Evolutionary conservation across 2,888 invertebrate species (phyloP).

Genomic region (Synanthedon formicaeformis): DNA sequence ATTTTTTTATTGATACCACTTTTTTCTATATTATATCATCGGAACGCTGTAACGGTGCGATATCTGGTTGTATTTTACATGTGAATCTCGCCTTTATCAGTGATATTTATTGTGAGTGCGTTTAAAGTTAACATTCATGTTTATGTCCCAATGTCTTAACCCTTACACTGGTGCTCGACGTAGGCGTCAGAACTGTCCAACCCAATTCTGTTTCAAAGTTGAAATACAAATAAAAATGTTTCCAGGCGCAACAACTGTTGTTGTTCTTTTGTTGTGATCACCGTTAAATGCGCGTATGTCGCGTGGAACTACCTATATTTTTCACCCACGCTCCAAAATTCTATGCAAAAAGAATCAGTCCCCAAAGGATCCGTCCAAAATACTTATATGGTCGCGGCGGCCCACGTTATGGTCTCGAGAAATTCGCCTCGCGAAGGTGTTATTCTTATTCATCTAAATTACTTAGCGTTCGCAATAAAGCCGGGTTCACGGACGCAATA

Average conservation of each 20-base stretch:
- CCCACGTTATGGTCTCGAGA: constrained; percentile 45
- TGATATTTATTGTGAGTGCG: constrained; percentile 57
- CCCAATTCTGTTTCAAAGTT: constrained; percentile 40
- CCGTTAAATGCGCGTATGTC: constrained; percentile 23
- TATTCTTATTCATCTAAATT: constrained; percentile 60
- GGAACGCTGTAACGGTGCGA: constrained; percentile 38
- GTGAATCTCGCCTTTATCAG: constrained; percentile 55
- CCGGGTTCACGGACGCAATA: constrained; percentile 46
- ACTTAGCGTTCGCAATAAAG: constrained; percentile 47
- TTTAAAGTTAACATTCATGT: constrained; percentile 50
- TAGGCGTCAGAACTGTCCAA: constrained; percentile 42
- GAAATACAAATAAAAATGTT: constrained; percentile 35
- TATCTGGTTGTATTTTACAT: constrained; percentile 42
- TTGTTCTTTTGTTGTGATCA: constrained; percentile 35
- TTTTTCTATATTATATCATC: constrained; percentile 12
- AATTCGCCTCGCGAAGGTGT: constrained; percentile 44
- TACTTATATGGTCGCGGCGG: constrained; percentile 40
- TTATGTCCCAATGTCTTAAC: constrained; percentile 37
- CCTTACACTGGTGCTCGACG: constrained; percentile 48
- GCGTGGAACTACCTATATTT: constrained; percentile 36
- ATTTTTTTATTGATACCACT: not conserved
- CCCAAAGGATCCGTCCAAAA: constrained; percentile 30
- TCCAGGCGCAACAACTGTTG: constrained; percentile 23
- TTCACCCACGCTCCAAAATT: constrained; percentile 47
- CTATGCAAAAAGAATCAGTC: constrained; percentile 35